Percentiles rank a stretch among this genome's conserved stretches.
phyloP scores from a whole-genome alignment of 1,140 invertebrate genomes.

The Venturia canescens region DNA sequence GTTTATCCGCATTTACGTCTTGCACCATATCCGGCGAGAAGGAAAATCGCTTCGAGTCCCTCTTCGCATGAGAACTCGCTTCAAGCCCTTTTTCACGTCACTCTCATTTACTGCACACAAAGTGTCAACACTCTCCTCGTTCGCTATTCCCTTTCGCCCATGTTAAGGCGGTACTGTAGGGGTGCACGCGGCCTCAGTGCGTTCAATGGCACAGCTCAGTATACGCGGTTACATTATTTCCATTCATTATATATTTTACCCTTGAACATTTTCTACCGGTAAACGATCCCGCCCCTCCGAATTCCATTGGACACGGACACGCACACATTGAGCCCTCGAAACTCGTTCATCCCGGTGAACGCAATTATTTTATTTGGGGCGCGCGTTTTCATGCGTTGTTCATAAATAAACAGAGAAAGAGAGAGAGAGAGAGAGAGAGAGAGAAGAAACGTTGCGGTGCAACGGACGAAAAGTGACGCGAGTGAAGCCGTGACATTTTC shows the following conservation, averaged over 20 bases:
- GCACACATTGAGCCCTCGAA: no score
- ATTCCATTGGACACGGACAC: no score
- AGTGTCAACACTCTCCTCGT: not conserved
- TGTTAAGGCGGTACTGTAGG: slow-evolving; percentile 24
- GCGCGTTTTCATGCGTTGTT: no score
- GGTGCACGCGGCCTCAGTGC: slow-evolving; percentile 54
- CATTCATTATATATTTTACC: slow-evolving; percentile 39
- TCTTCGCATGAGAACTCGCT: not conserved
- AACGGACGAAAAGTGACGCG: no score
- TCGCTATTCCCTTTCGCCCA: not conserved
- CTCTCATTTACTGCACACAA: not conserved
- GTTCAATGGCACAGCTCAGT: slow-evolving; percentile 67
- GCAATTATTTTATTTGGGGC: no score
- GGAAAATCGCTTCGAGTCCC: not conserved
- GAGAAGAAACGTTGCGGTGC: no score
- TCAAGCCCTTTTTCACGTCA: slow-evolving; percentile 1
- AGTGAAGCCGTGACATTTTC: not conserved
- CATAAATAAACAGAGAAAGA: no score
- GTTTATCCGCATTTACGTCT: not conserved
- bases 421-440: no score
- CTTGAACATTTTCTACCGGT: no score
- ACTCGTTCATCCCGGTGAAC: no score
- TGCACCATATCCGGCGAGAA: not conserved
- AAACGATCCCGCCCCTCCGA: no score
- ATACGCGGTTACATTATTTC: slow-evolving; percentile 59